Percentiles rank a stretch among this genome's conserved stretches.
These are phyloP conservation scores for Philotrypesis tridentata DNA, from an alignment of 1,140 invertebrate genomes.

Conservation along the genomic window DNA sequence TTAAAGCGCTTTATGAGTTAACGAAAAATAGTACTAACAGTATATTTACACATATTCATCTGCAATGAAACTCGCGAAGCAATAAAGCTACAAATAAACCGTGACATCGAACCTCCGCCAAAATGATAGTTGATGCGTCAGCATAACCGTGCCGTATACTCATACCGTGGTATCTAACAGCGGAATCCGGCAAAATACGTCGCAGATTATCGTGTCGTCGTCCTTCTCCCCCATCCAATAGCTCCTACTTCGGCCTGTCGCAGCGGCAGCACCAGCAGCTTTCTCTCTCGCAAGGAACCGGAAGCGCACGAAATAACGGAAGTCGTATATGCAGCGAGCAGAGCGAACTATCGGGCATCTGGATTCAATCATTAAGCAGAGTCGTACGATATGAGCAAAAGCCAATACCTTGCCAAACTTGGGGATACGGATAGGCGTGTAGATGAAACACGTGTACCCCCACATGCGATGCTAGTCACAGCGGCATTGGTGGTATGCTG, in stretches of 20 bases:
- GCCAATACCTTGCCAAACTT: neutral
- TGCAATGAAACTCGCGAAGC: no score
- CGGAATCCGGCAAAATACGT: neutral
- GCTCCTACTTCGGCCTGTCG: neutral
- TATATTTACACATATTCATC: no score
- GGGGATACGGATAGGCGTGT: neutral
- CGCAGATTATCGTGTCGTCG: neutral
- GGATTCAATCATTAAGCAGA: slow-evolving; percentile 53
- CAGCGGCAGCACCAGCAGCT: neutral
- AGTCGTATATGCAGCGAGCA: slow-evolving; percentile 13
- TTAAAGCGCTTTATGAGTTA: no score
- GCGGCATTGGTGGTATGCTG: neutral
- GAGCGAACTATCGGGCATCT: slow-evolving; percentile 34
- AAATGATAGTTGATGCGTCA: neutral
- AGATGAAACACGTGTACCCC: neutral
- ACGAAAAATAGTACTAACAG: no score
- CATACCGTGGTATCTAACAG: neutral
- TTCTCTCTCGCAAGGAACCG: neutral
- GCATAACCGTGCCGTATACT: neutral
- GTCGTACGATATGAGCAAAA: neutral
- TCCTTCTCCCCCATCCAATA: neutral
- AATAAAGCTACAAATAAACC: no score
- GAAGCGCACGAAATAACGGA: slow-evolving; percentile 8
- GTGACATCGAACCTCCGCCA: no score
- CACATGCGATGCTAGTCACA: neutral